Percentiles rank a stretch among this genome's conserved stretches.
phyloP scores from a whole-genome alignment of 53 echinoderm and acorn worm genomes.

The Mesocentrotus franciscanus region DNA sequence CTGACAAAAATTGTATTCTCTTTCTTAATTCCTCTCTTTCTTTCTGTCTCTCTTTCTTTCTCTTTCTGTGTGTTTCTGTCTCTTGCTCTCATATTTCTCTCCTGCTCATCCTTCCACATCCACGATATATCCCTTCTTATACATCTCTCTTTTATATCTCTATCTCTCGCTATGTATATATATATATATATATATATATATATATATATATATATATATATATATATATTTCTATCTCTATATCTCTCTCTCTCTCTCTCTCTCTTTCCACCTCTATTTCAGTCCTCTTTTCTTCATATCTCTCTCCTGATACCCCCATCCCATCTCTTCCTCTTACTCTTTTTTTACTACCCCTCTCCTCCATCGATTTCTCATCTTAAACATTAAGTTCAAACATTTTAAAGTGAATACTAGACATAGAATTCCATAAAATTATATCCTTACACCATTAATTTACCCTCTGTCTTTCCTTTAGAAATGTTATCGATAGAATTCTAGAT shows the following conservation, averaged over 20 bases:
- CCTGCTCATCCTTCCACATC: neutral
- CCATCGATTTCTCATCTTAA: neutral
- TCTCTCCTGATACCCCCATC: neutral
- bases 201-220: too few relatives aligned
- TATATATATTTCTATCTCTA: neutral
- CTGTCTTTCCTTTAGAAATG: too few relatives aligned
- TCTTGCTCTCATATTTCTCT: neutral
- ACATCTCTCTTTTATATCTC: neutral
- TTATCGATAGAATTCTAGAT: too few relatives aligned
- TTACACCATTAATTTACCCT: too few relatives aligned
- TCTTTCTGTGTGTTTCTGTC: neutral
- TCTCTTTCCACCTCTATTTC: neutral
- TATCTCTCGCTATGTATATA: neutral
- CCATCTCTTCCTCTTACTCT: neutral
- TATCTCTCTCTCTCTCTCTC: neutral
- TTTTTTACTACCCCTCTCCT: neutral
- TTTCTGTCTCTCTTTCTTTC: constrained; percentile 10
- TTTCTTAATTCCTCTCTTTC: neutral
- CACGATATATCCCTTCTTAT: neutral
- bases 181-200: neutral
- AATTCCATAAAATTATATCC: too few relatives aligned
- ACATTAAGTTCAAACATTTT: too few relatives aligned
- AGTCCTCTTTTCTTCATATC: neutral
- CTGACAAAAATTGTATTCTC: neutral
- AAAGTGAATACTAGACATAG: too few relatives aligned